These are phyloP conservation scores for Bradynema listronoti DNA, from an alignment of 1,140 invertebrate species.

Conservation along the genomic window DNA sequence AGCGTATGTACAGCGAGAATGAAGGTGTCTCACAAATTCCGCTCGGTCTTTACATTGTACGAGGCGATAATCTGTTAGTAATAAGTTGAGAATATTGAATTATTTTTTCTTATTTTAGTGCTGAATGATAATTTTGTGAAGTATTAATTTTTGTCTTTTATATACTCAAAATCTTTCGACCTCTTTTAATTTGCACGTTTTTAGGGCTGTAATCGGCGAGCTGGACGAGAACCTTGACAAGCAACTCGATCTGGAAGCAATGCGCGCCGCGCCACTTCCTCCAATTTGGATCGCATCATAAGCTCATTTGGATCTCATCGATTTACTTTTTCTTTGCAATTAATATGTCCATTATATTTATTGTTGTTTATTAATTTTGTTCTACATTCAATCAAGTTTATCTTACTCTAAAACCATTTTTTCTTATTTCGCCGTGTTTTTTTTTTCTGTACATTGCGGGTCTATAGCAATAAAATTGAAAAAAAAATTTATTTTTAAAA, in stretches of 20 bases:
- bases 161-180: background rate
- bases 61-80: constrained; percentile 89
- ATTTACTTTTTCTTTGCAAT: background rate
- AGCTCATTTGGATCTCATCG: too few species aligned
- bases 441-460: background rate
- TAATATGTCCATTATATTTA: background rate
- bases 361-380: background rate
- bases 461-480: background rate
- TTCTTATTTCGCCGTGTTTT: background rate
- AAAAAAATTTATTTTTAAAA: background rate
- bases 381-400: background rate
- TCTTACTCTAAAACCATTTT: background rate
- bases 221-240: constrained; percentile 46
- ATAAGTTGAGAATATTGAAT: too few species aligned
- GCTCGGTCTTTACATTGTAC: constrained; percentile 87
- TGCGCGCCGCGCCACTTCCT: constrained; percentile 37
- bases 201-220: constrained; percentile 46
- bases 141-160: background rate
- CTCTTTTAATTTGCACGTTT: background rate
- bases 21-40: constrained; percentile 91
- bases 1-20: constrained; percentile 83
- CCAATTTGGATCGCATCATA: constrained; percentile 38
- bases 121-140: background rate
- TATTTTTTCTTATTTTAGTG: constrained; percentile 32
- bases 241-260: constrained; percentile 40